These are phyloP conservation scores for Rutilus rutilus DNA, from an alignment of 2,113 vertebrate species.

Conservation along the genomic window DNA sequence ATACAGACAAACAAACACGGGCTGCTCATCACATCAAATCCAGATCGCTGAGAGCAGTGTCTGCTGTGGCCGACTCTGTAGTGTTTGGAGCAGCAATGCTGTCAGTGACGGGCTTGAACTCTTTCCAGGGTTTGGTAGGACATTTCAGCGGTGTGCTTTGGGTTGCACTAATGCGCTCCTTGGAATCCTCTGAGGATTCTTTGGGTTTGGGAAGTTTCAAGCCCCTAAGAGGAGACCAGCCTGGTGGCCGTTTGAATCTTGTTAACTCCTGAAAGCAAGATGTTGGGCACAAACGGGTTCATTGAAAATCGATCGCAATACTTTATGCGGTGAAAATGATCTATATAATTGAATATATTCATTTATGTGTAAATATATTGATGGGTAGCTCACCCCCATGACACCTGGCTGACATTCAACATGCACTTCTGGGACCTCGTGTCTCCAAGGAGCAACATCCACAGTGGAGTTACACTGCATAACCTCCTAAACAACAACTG, in stretches of 20 bases:
- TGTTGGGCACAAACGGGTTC: neutral
- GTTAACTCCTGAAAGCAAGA: conserved; percentile 14
- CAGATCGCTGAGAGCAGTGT: conserved; percentile 30
- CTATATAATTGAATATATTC: neutral
- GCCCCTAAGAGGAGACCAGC: conserved; percentile 76
- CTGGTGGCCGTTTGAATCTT: conserved; percentile 69
- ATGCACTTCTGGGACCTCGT: conserved; percentile 59
- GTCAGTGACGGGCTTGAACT: conserved; percentile 45
- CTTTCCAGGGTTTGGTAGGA: conserved; percentile 87
- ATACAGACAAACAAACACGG: neutral
- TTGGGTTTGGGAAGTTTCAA: neutral
- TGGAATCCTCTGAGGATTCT: conserved; percentile 74
- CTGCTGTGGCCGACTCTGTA: neutral
- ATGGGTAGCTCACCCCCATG: conserved; percentile 57
- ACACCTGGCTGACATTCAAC: conserved; percentile 72
- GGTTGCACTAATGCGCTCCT: conserved; percentile 56
- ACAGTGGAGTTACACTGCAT: conserved; percentile 78
- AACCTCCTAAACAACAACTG: conserved; percentile 68
- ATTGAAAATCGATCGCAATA: neutral
- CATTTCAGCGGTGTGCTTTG: conserved; percentile 70
- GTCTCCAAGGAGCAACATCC: conserved; percentile 74
- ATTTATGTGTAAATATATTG: neutral
- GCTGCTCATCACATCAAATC: conserved; percentile 58
- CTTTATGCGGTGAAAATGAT: neutral
- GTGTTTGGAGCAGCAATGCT: neutral